Percentiles rank a stretch among this genome's conserved stretches.
These are phyloP conservation scores for Pseudanteris insignis DNA, from an alignment of 2,888 invertebrate species.

Conservation along the genomic window DNA sequence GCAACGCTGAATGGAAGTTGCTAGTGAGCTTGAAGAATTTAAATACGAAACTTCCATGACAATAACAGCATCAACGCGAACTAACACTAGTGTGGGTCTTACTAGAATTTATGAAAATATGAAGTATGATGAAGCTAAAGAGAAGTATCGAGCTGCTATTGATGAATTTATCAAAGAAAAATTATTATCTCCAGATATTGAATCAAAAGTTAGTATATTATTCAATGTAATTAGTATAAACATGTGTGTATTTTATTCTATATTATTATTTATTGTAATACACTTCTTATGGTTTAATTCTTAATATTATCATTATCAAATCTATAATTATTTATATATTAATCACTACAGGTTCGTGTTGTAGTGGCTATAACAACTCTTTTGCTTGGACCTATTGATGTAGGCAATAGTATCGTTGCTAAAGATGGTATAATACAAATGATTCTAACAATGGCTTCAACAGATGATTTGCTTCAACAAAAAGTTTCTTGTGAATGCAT, in stretches of 20 bases:
- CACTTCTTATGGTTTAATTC: no score
- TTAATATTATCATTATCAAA: no score
- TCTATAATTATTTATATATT: no score
- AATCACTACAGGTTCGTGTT: slow-evolving; percentile 71
- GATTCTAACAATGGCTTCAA: slow-evolving; percentile 96
- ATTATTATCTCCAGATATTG: slow-evolving; percentile 84
- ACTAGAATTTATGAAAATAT: slow-evolving; percentile 94
- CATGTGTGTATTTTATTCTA: no score
- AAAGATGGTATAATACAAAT: slow-evolving; percentile 92
- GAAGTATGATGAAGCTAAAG: slow-evolving; percentile 87
- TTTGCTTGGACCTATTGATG: slow-evolving; percentile 89
- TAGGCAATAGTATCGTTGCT: slow-evolving; percentile 86
- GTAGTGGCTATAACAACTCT: slow-evolving; percentile 89
- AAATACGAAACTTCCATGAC: slow-evolving; percentile 91
- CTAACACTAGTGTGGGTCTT: slow-evolving; percentile 90
- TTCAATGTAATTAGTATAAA: no score
- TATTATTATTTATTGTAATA: no score
- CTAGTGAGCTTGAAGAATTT: slow-evolving; percentile 92
- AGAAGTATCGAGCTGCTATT: slow-evolving; percentile 78
- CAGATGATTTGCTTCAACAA: slow-evolving; percentile 89
- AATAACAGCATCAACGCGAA: slow-evolving; percentile 87
- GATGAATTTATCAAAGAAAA: slow-evolving; percentile 89
- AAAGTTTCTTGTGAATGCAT: slow-evolving; percentile 96
- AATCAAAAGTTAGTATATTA: slow-evolving; percentile 77
- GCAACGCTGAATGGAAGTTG: slow-evolving; percentile 89